Percentiles rank a stretch among this genome's conserved stretches.
phyloP scores from a whole-genome alignment of 2,797 vertebrate genomes.

The Prunella strophiata region DNA sequence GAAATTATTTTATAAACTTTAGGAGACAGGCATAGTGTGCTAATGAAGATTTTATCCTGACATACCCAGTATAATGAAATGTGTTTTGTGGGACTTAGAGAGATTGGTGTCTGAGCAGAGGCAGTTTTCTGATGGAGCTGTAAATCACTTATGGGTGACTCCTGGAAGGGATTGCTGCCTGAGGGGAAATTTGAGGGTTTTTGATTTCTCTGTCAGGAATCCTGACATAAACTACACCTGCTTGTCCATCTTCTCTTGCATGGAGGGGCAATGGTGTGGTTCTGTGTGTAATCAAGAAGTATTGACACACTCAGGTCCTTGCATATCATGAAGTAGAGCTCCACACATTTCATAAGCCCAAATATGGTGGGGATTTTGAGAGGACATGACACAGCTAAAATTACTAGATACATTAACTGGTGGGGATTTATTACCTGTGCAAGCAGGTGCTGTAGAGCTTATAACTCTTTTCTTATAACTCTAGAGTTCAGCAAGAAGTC shows the following conservation, averaged over 20 bases:
- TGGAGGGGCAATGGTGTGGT: not conserved
- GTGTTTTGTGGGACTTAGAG: not conserved
- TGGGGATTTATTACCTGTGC: not conserved
- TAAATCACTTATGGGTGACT: not conserved
- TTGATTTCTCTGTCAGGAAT: not conserved
- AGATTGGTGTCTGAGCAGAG: not conserved
- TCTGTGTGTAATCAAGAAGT: not conserved
- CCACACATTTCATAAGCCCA: not conserved
- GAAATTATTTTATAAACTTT: not conserved
- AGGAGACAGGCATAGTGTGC: not conserved
- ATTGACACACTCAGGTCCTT: not conserved
- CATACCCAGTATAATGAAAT: not conserved
- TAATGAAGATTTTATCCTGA: conserved; percentile 1
- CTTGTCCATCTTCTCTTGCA: not conserved
- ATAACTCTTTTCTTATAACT: not conserved
- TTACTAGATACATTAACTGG: not conserved
- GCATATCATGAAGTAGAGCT: not conserved
- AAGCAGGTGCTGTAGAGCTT: not conserved
- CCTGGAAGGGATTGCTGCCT: not conserved
- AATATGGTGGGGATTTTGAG: not conserved
- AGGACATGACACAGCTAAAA: not conserved
- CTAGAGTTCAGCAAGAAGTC: not conserved
- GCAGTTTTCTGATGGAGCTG: not conserved
- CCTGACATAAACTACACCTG: not conserved
- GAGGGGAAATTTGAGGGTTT: not conserved